A percentile compares a stretch with the other conserved stretches of the same genome.
These are phyloP conservation scores for Micromys minutus DNA, from an alignment of 2,113 vertebrate genomes.

Conservation along the genomic window DNA sequence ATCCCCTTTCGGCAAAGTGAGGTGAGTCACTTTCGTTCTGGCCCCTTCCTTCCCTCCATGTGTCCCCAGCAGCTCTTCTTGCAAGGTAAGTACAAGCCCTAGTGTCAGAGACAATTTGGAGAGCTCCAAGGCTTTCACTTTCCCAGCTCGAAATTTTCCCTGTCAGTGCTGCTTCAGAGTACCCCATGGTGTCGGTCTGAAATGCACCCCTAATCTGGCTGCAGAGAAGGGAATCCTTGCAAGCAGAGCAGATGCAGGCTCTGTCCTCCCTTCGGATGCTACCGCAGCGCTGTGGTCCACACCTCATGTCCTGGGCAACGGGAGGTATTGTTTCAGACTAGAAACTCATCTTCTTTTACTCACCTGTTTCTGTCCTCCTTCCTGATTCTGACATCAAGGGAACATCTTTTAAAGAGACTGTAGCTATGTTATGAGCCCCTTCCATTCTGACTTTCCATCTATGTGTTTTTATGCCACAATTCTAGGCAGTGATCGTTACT, in stretches of 20 bases:
- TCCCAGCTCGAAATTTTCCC: background rate
- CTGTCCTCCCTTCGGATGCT: background rate
- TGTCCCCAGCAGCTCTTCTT: background rate
- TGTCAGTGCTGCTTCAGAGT: background rate
- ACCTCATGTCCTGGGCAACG: background rate
- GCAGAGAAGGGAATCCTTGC: background rate
- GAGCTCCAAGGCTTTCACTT: background rate
- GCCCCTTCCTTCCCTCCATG: background rate
- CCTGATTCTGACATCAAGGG: background rate
- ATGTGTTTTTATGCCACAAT: background rate
- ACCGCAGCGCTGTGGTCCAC: fast-evolving
- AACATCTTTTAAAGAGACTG: background rate
- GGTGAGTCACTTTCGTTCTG: background rate
- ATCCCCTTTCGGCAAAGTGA: background rate
- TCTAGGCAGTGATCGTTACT: background rate
- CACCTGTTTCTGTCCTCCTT: background rate
- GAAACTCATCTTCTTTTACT: background rate
- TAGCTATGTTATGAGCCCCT: background rate
- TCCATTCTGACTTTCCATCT: background rate
- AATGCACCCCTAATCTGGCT: background rate
- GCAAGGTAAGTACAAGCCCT: background rate
- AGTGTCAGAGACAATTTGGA: background rate
- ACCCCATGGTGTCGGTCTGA: background rate
- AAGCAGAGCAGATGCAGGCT: background rate
- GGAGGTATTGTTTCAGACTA: background rate